Evolutionary conservation across 2,888 invertebrate genomes (phyloP).

Genomic region (Orchesella flavescens): DNA sequence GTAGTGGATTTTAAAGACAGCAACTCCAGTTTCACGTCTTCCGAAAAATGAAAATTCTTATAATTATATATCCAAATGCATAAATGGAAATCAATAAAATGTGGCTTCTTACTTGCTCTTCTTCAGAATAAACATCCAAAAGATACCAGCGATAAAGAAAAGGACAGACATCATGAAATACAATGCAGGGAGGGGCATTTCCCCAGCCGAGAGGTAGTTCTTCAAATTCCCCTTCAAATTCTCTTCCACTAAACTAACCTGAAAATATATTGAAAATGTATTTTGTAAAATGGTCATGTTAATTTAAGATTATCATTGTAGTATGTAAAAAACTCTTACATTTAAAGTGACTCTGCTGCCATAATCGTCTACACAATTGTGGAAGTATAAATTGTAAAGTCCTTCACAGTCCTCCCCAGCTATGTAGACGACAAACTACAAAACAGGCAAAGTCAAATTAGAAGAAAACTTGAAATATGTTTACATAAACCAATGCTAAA

Average conservation of each 20-base stretch:
- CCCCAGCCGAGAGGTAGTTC: constrained; percentile 94
- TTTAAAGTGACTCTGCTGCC: constrained; percentile 80
- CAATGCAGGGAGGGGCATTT: constrained; percentile 94
- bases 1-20: constrained; percentile 95
- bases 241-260: constrained; percentile 89
- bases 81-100: background rate
- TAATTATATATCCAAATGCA: constrained; percentile 63
- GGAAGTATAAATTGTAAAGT: constrained; percentile 94
- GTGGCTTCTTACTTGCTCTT: constrained; percentile 79
- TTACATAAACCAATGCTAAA: background rate
- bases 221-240: constrained; percentile 87
- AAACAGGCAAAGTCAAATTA: constrained; percentile 48
- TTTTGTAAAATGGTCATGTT: too few species aligned
- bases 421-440: constrained; percentile 85
- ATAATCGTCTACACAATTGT: constrained; percentile 84
- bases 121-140: constrained; percentile 92
- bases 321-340: constrained; percentile 77
- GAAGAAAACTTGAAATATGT: background rate
- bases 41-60: constrained; percentile 62
- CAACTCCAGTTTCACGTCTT: constrained; percentile 77
- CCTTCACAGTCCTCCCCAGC: constrained; percentile 87
- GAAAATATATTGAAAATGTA: constrained; percentile 65
- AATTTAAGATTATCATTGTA: too few species aligned
- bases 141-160: constrained; percentile 90
- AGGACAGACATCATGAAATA: constrained; percentile 93